These are phyloP conservation scores for Calidris pugnax DNA, from an alignment of 2,113 vertebrate genomes.

Conservation along the genomic window DNA sequence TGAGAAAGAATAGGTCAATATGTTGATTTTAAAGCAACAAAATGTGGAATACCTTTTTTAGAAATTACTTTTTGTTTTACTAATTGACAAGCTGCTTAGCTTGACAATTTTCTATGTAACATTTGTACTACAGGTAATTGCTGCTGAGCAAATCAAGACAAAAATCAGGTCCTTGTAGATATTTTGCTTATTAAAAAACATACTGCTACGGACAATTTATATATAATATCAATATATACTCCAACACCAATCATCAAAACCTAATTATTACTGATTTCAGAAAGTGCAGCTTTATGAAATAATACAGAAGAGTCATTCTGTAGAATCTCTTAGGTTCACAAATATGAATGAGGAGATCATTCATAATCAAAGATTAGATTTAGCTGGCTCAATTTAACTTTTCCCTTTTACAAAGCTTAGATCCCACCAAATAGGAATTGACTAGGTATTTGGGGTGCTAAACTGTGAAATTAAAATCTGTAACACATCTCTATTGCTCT, in stretches of 20 bases:
- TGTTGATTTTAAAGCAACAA: neutral
- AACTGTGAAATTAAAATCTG: neutral
- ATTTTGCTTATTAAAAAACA: neutral
- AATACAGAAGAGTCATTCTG: neutral
- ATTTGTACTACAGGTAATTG: neutral
- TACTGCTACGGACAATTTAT: neutral
- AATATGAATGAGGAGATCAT: neutral
- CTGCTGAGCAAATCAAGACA: neutral
- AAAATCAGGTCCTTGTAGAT: neutral
- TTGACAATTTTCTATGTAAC: neutral
- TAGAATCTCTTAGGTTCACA: neutral
- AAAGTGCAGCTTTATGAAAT: neutral
- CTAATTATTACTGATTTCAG: neutral
- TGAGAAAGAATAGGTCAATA: neutral
- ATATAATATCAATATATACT: neutral
- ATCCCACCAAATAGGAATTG: neutral
- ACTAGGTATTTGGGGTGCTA: neutral
- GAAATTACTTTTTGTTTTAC: neutral
- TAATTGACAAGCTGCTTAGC: neutral
- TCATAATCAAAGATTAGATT: neutral
- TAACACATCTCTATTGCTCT: neutral
- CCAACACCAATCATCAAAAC: neutral
- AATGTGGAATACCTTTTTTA: neutral
- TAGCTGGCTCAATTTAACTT: neutral
- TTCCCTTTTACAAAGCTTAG: neutral